Evolutionary conservation across 2,888 invertebrate genomes (phyloP), one percentile per base, ranked within the genome.

Genomic region (Sussaba pulchella): DNA sequence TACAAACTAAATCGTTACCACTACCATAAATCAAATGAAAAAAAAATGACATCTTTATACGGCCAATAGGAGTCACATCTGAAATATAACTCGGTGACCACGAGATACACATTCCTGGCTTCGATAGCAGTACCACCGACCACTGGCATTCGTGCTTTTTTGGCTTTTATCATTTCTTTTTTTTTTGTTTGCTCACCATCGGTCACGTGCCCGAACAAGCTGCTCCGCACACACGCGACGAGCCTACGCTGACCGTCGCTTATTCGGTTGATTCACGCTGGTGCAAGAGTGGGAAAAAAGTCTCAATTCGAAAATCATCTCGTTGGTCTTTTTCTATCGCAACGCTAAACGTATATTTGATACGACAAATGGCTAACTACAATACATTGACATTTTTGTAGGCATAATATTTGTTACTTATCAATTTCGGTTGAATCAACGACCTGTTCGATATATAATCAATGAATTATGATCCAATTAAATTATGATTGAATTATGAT

Each of bases 61-160:
- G 43, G 31, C 43, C 64, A 73, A 64, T 64, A 45, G 31, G 54
- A 64, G 64, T 73, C 21, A 64, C 4, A 57, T n/a, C 14, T 61
- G 54, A 73, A 73, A 73, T 63, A 64, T 45, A 45, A 73, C 63
- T 41, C n/a, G n/a, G 54, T 50, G 21, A 59, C 43, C 19, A n/a
- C 31, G 31, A 31, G 10, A 64, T 4, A 24, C n/a, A 26, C 17
- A 43, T 54, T 73, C n/a, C 24, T 57, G 26, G 52, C 21, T 39
- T 17, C 41, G 63, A 12, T 17, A 39, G 21, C 50, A 12, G 12
- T 21, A 63, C 24, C n/a, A 14, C 41, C 14, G 12, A 39, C 24
- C 36, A 47, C 66, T 10, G 2, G 8, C 10, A 9, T 39, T 36
- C 24, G 24, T 19, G 50, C 9, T 39, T 67, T n/a, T n/a, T n/a